Evolutionary conservation across 1,140 invertebrate species (phyloP).

Genomic region (Drosophila chauvacae): DNA sequence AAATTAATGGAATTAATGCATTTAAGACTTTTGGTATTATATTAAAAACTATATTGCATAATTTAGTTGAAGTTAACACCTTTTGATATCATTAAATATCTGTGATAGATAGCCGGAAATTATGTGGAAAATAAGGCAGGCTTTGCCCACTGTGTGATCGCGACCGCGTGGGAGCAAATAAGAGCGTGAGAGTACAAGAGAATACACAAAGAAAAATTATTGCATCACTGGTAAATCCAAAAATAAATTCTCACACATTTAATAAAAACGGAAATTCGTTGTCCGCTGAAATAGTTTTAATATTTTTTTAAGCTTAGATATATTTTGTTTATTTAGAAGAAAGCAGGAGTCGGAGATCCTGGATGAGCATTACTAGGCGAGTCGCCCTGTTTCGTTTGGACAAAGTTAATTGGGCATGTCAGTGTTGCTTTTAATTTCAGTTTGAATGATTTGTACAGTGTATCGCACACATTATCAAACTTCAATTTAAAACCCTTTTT

Average conservation of each 20-base stretch:
- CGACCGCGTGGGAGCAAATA: neutral
- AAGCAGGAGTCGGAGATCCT: no score
- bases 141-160: constrained; percentile 4
- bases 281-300: no score
- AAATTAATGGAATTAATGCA: neutral
- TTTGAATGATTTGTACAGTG: no score
- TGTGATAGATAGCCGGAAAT: no score
- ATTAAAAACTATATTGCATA: neutral
- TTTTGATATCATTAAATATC: neutral
- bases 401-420: no score
- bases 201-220: neutral
- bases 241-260: neutral
- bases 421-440: no score
- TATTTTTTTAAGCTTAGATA: neutral
- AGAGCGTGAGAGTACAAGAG: neutral
- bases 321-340: no score
- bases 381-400: no score
- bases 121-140: neutral
- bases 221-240: neutral
- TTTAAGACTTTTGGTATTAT: neutral
- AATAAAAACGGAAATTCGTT: neutral
- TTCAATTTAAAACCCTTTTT: no score
- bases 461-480: no score
- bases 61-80: neutral
- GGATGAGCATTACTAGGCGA: no score